Conservation (phyloP, 2,797 vertebrate species). For the Microctenopoma steveboyesi region DNA sequence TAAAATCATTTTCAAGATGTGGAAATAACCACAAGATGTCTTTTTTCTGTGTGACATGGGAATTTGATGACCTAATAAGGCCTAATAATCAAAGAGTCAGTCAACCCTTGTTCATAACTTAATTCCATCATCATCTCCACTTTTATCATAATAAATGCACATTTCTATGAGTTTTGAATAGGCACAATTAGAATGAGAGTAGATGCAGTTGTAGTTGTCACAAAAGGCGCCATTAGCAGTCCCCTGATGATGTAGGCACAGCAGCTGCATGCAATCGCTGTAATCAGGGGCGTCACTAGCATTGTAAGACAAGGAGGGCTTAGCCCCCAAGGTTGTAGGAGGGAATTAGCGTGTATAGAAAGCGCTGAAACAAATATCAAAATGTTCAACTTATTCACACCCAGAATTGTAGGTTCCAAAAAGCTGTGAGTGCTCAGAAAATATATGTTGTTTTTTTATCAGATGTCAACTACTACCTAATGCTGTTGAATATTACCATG, state of each 20-base stretch:
- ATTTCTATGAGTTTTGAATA: conserved; percentile 39
- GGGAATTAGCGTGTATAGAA: too few relatives aligned
- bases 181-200: conserved; percentile 50
- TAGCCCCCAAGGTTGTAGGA: too few relatives aligned
- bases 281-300: not conserved
- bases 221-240: conserved; percentile 48
- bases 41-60: conserved; percentile 33
- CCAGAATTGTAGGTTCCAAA: too few relatives aligned
- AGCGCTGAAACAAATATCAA: too few relatives aligned
- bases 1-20: conserved; percentile 27
- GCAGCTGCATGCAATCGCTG: conserved; percentile 60
- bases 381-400: too few relatives aligned
- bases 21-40: conserved; percentile 22
- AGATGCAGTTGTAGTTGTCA: conserved; percentile 54
- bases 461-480: too few relatives aligned
- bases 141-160: conserved; percentile 50
- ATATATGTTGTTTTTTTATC: too few relatives aligned
- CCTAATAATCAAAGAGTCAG: conserved; percentile 55
- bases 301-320: too few relatives aligned
- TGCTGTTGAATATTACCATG: too few relatives aligned
- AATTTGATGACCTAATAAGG: conserved; percentile 59
- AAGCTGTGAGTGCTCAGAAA: too few relatives aligned
- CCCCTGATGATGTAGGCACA: conserved; percentile 54
- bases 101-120: conserved; percentile 41
- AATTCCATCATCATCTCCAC: conserved; percentile 43